These are phyloP conservation scores for Tauraco erythrolophus DNA, from an alignment of 2,113 vertebrate species.

Conservation along the genomic window DNA sequence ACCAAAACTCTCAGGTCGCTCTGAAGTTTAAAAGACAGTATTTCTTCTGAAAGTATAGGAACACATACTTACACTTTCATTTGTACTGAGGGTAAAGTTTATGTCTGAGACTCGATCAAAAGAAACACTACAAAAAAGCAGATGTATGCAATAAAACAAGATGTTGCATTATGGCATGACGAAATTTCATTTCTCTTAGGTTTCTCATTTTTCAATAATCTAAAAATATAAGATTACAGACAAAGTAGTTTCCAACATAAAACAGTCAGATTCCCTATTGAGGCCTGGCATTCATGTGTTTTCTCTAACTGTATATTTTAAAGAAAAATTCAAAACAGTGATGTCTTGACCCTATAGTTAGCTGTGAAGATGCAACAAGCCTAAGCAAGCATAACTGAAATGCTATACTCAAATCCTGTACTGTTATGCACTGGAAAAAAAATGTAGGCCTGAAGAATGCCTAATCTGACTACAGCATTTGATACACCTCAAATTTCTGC, in stretches of 20 bases:
- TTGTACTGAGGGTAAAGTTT: conserved; percentile 98
- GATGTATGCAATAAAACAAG: conserved; percentile 27
- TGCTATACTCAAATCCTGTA: neutral
- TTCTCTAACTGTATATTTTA: neutral
- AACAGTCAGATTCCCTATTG: neutral
- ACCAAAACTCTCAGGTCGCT: neutral
- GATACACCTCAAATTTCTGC: neutral
- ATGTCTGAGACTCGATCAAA: conserved; percentile 99
- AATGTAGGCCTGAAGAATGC: neutral
- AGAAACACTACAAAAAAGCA: conserved; percentile 89
- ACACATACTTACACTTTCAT: conserved; percentile 94
- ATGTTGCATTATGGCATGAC: neutral
- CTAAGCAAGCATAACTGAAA: neutral
- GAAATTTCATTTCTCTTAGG: neutral
- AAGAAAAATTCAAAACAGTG: neutral
- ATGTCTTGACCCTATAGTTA: neutral
- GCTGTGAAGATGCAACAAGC: neutral
- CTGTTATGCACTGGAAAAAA: neutral
- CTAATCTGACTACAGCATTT: neutral
- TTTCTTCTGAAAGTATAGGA: neutral
- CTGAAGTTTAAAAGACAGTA: neutral
- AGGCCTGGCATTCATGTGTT: neutral
- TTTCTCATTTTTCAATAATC: neutral
- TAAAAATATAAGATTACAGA: neutral
- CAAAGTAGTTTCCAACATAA: neutral